phyloP scores from a whole-genome alignment of 2,113 vertebrate species.

The Arenaria interpres region DNA sequence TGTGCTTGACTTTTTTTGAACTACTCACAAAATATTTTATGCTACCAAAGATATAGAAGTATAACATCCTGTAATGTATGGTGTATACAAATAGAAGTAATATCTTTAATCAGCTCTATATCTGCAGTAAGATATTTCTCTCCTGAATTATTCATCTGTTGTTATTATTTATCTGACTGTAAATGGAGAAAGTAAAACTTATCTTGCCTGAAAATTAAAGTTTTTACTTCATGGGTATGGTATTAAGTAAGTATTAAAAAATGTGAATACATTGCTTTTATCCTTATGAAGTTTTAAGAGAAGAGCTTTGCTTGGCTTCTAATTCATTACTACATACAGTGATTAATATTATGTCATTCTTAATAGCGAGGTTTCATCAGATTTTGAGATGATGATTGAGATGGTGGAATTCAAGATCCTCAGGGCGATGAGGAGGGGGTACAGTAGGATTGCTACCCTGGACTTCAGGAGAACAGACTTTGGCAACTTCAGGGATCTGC shows the following conservation, averaged over 20 bases:
- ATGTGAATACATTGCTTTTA: background rate
- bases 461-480: background rate
- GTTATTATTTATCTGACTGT: background rate
- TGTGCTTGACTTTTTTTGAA: background rate
- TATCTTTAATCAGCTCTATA: background rate
- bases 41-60: background rate
- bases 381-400: background rate
- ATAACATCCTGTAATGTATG: background rate
- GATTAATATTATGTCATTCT: background rate
- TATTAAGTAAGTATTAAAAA: background rate
- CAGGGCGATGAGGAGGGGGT: background rate
- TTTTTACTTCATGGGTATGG: background rate
- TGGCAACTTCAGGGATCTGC: background rate
- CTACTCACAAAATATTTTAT: background rate
- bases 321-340: background rate
- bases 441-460: background rate
- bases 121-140: background rate
- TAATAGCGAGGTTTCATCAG: background rate
- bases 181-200: background rate
- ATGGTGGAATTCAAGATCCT: background rate
- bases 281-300: background rate
- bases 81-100: background rate
- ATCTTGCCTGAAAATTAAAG: background rate
- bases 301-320: background rate
- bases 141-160: background rate